phyloP scores from a whole-genome alignment of 2,888 invertebrate species.

The Sinelater perroti region DNA sequence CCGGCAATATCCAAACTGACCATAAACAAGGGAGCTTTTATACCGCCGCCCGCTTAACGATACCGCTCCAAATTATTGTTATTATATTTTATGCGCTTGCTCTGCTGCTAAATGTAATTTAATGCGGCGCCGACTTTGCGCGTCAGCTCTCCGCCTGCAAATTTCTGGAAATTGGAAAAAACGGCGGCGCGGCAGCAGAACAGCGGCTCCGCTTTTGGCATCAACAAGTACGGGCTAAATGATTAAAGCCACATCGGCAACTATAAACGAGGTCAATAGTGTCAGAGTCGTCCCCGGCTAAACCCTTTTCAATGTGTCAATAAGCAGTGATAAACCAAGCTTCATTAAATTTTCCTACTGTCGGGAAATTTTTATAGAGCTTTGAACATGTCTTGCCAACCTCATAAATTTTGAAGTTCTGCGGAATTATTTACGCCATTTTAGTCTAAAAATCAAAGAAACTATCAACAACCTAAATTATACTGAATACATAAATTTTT shows the following conservation, averaged over 20 bases:
- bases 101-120: slow-evolving; percentile 36
- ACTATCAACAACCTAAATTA: too few species aligned
- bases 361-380: slow-evolving; percentile 18
- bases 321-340: slow-evolving; percentile 26
- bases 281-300: slow-evolving; percentile 27
- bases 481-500: too few species aligned
- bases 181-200: too few species aligned
- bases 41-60: slow-evolving; percentile 50
- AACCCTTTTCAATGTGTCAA: slow-evolving; percentile 39
- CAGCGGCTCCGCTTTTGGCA: too few species aligned
- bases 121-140: too few species aligned
- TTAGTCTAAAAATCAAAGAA: too few species aligned
- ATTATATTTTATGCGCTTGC: slow-evolving; percentile 49
- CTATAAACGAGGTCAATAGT: slow-evolving; percentile 35
- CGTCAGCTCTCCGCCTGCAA: too few species aligned
- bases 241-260: slow-evolving; percentile 31
- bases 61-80: slow-evolving; percentile 52
- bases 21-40: slow-evolving; percentile 51
- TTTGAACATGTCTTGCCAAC: slow-evolving; percentile 11
- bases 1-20: slow-evolving; percentile 46
- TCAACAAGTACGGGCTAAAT: slow-evolving; percentile 33
- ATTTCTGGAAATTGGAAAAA: too few species aligned
- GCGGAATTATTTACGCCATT: too few species aligned
- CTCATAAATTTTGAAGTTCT: too few species aligned
- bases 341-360: slow-evolving; percentile 28